Base-by-base conservation (phyloP, 2,113 vertebrate species). In the Microcebus lehilahytsara region DNA sequence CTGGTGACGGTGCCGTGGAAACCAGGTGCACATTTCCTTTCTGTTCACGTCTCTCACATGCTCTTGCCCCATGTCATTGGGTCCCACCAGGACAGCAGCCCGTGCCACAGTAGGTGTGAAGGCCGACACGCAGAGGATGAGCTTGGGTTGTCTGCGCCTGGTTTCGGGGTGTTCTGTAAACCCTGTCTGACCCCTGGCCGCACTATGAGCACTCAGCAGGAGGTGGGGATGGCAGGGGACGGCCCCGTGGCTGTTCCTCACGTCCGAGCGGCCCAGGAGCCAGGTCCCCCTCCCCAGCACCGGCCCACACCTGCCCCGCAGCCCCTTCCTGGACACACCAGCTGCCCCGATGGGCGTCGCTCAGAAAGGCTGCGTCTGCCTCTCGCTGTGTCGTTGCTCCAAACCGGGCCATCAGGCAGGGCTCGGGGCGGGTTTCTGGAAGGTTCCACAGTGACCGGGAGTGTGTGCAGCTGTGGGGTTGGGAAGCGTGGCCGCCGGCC, bases 321-420 rank as follows among this genome's bases (percentile, higher is more conserved):
- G 37, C 25, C 22, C 42, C 1, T 20, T 19, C 9, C 69, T 30
- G 1, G 22, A 46, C 34, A 8, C 1, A 0, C 9, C 1, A 7
- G 12, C n/a, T 9, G 30, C 75, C 11, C 75, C 11, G 5, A 30
- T 5, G 5, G 30, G 40, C 66, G 30, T 3, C n/a, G n/a, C 40
- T 56, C 58, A 10, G 2, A 5, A 49, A 53, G 51, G 7, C 17
- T 12, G 8, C 0, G 9, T 49, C 14, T 14, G 37, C 67, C 30
- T 22, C 32, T 81, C 40, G 58, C 8, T 13, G 5, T 0, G 19
- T 32, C 10, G 5, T 83, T 62, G 62, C 60, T 84, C 22, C 30
- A 25, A 34, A 34, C 3, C 3, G 71, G 30, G 7, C 6, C 23
- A 1, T 56, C 0, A 37, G 49, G 20, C 34, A 34, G 25, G 37